Conservation (phyloP, 2,797 vertebrate genomes). For the Hipposideros larvatus region DNA sequence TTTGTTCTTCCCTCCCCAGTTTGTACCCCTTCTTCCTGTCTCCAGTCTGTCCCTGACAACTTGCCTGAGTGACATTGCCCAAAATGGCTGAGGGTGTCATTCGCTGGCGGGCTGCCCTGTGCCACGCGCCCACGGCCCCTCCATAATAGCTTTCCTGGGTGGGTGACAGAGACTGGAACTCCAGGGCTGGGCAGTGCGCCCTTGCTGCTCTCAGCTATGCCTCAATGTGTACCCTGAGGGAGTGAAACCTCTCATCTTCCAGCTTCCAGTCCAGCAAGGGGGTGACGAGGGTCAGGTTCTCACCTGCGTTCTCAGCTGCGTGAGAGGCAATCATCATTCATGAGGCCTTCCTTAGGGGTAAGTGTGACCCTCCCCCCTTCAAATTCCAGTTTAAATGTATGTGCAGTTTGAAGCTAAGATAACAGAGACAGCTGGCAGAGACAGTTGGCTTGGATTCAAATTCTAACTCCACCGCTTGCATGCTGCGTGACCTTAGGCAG, state of each 20-base stretch:
- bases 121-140: not conserved
- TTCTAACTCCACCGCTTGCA: rapidly evolving
- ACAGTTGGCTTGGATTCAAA: not conserved
- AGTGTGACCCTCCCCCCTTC: not conserved
- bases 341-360: not conserved
- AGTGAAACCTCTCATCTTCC: not conserved
- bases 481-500: not conserved
- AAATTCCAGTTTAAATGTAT: not conserved
- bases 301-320: too few species aligned
- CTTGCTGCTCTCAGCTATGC: not conserved
- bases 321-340: not conserved
- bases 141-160: not conserved
- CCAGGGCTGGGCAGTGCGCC: not conserved
- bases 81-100: not conserved
- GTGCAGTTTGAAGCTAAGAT: not conserved
- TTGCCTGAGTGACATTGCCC: not conserved
- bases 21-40: not conserved
- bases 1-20: not conserved
- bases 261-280: not conserved
- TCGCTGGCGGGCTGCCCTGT: not conserved
- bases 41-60: not conserved
- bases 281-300: not conserved
- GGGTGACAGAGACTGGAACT: not conserved
- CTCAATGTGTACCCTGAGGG: not conserved
- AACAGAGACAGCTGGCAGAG: not conserved